A percentile compares a stretch with the other conserved stretches of the same genome.
phyloP scores from a whole-genome alignment of 2,797 vertebrate genomes.

The Octomys mimax region DNA sequence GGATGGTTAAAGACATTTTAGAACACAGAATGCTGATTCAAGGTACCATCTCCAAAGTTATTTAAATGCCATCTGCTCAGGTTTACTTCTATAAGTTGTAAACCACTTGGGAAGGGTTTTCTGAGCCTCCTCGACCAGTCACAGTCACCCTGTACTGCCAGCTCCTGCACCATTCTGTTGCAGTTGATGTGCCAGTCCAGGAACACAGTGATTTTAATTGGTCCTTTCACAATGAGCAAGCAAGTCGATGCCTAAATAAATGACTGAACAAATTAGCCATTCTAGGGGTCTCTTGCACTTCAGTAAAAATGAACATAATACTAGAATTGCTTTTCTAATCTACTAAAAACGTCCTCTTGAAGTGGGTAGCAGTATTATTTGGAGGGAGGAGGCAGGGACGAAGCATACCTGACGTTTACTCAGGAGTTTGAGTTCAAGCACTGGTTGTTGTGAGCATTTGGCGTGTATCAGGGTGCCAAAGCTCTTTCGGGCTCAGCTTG shows the following conservation, averaged over 20 bases:
- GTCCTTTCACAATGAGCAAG: not conserved
- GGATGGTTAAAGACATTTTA: not conserved
- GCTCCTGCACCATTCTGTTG: not conserved
- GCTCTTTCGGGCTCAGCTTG: not conserved
- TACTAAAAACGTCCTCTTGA: not conserved
- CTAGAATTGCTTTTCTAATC: constrained; percentile 11
- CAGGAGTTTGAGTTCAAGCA: not conserved
- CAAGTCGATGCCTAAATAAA: not conserved
- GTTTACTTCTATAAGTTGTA: not conserved
- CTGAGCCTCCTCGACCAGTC: not conserved
- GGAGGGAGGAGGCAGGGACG: not conserved
- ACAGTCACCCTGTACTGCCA: not conserved
- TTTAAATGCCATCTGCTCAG: not conserved
- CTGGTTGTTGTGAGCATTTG: not conserved
- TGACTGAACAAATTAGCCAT: not conserved
- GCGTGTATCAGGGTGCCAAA: not conserved
- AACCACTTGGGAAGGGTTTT: not conserved
- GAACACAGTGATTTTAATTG: not conserved
- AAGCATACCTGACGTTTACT: not conserved
- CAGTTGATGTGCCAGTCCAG: not conserved
- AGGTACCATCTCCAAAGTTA: not conserved
- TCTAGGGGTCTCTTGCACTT: not conserved
- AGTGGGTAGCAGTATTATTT: not conserved
- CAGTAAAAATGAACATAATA: constrained; percentile 2
- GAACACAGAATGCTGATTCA: not conserved